Evolutionary conservation across 2,888 invertebrate species (phyloP), one percentile per base, ranked within the genome.

Genomic region (Tenthredo mesomela): DNA sequence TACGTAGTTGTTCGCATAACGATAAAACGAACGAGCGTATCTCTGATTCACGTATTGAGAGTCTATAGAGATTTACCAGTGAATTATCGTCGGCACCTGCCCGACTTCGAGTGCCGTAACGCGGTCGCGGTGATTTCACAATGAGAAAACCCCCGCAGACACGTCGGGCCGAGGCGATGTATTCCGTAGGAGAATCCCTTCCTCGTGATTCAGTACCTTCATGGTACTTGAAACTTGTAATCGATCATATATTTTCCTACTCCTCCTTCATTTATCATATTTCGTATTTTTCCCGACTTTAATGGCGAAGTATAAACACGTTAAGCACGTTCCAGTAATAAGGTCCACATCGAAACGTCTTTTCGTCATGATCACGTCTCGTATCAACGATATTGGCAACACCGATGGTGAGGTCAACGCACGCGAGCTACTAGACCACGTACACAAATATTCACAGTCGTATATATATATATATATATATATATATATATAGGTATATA

Each of bases 201-300:
- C 10, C 6, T 18, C 61, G 61, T 25, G 80, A 80, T 80, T 80
- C 80, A 80, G 80, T 61, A 80, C 80, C 54, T 80, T 80, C 61
- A 61, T 80, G 37, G 80, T 61, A 80, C 80, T 25, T 61, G 80
- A 61, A 80, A 80, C 25, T 15, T 80, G 25, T 25, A 4, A 61
- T 67, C 29, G 15, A 67, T 29, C 25, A 6, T 10, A 33, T 67
- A 3, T n/a, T 33, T 67, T 29, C 12, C 33, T 25, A 25, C 1
- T 67, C 67, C 67, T 12, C 25, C 33, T 29, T 18, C 33, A 18
- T 25, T 67, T 1, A 15, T 67, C 25, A 37, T 37, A 37, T n/a
- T 71, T n/a, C 21, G 33, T 71, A 71, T 71, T 40, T 40, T 18
- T 37, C 40, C 9, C 7, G n/a, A 54, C 54, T 54, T 54, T 54